Percentiles rank a stretch among this genome's conserved stretches.
These are phyloP conservation scores for Priocnemis perturbator DNA, from an alignment of 2,888 invertebrate genomes.

Conservation along the genomic window DNA sequence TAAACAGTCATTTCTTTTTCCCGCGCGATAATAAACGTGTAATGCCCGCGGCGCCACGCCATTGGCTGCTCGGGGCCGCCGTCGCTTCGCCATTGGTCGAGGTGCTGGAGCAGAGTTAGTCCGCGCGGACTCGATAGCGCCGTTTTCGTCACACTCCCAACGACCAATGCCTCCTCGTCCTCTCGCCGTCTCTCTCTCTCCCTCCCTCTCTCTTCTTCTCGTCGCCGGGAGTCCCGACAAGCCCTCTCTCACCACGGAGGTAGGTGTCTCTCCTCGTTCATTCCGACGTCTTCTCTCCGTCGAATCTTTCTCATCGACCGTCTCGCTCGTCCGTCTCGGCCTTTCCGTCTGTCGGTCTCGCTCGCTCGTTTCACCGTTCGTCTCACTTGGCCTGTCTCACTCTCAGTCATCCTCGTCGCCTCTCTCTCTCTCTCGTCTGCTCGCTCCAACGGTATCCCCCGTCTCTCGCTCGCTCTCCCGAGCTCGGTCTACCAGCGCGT, in stretches of 20 bases:
- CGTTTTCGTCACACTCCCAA: slow-evolving; percentile 49
- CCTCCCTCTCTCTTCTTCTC: slow-evolving; percentile 25
- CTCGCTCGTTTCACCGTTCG: not conserved
- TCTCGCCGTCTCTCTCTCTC: slow-evolving; percentile 40
- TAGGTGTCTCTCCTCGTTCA: slow-evolving; percentile 19
- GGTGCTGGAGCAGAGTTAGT: slow-evolving; percentile 37
- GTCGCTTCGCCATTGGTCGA: slow-evolving; percentile 53
- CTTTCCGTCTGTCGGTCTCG: slow-evolving; percentile 25
- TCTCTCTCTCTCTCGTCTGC: slow-evolving; percentile 26
- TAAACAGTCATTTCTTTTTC: slow-evolving; percentile 73
- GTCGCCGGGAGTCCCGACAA: too few relatives aligned
- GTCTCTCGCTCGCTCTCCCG: slow-evolving; percentile 48
- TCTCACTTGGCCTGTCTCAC: slow-evolving; percentile 37
- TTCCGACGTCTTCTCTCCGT: slow-evolving; percentile 14
- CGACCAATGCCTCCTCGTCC: slow-evolving; percentile 47
- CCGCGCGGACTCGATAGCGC: slow-evolving; percentile 61
- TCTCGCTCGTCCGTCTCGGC: slow-evolving; percentile 15
- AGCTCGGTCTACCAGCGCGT: slow-evolving; percentile 65
- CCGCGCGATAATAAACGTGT: slow-evolving; percentile 70
- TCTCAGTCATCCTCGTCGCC: slow-evolving; percentile 33
- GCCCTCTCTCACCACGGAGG: too few relatives aligned
- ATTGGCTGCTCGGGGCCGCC: slow-evolving; percentile 55
- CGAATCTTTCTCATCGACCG: slow-evolving; percentile 16
- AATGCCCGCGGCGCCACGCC: slow-evolving; percentile 46
- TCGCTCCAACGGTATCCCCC: slow-evolving; percentile 44